phyloP scores from a whole-genome alignment of 2,113 vertebrate species.

The Mus spicilegus region DNA sequence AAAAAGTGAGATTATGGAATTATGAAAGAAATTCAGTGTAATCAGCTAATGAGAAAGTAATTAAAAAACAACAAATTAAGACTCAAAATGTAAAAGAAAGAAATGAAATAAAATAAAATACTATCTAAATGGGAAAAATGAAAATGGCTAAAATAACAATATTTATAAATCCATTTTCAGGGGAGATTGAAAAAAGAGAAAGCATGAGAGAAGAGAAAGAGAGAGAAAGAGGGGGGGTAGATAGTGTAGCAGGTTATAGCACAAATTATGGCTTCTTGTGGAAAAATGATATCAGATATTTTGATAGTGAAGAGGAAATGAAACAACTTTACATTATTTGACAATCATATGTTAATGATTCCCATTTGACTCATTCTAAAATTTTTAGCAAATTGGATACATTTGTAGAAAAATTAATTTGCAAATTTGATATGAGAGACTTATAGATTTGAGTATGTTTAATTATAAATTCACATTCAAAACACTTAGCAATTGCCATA shows the following conservation, averaged over 20 bases:
- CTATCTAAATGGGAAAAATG: neutral
- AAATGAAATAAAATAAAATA: neutral
- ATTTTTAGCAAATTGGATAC: neutral
- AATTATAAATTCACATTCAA: neutral
- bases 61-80: neutral
- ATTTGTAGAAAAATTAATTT: neutral
- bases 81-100: neutral
- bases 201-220: too few relatives aligned
- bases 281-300: too few relatives aligned
- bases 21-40: neutral
- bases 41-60: conserved; percentile 8
- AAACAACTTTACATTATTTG: neutral
- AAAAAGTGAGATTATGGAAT: neutral
- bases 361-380: neutral
- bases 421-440: neutral
- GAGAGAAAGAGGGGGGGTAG: neutral
- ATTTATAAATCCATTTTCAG: neutral
- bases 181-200: neutral
- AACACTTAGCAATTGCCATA: neutral
- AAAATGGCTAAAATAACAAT: neutral
- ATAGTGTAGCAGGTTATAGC: neutral
- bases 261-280: neutral
- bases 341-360: neutral
- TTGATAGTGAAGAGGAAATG: neutral
- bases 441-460: neutral